phyloP scores from a whole-genome alignment of 2,888 invertebrate species.

The Steinernema scapterisci region DNA sequence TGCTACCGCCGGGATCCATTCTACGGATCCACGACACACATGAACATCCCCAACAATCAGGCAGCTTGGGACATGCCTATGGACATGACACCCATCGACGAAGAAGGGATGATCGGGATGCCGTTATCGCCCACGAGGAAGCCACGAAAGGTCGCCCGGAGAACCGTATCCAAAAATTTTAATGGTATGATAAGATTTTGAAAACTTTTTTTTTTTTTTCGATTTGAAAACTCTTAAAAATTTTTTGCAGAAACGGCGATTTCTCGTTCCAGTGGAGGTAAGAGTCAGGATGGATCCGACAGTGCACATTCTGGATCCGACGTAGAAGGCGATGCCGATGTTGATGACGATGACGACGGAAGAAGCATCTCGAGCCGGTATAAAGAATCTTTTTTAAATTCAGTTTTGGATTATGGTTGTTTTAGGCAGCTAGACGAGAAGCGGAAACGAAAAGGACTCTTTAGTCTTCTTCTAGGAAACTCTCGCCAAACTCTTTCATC shows the following conservation, averaged over 20 bases:
- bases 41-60: slow-evolving; percentile 43
- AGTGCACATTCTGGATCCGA: background rate
- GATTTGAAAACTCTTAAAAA: too few species aligned
- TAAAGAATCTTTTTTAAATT: too few species aligned
- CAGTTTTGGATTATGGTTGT: too few species aligned
- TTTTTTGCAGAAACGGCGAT: background rate
- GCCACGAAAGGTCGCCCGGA: background rate
- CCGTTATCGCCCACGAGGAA: slow-evolving; percentile 9
- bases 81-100: slow-evolving; percentile 43
- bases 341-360: slow-evolving; percentile 33
- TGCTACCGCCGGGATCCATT: slow-evolving; percentile 80
- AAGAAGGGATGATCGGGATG: slow-evolving; percentile 38
- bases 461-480: slow-evolving; percentile 35
- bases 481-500: slow-evolving; percentile 37
- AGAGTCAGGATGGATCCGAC: background rate
- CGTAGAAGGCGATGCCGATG: slow-evolving; percentile 26
- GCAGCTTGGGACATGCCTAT: slow-evolving; percentile 43
- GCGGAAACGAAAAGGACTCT: slow-evolving; percentile 19
- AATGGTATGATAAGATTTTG: background rate
- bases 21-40: slow-evolving; percentile 48
- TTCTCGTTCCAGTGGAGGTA: background rate
- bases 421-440: slow-evolving; percentile 33
- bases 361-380: background rate
- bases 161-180: background rate
- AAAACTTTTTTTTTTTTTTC: too few species aligned